These are phyloP conservation scores for Condylura cristata DNA, from an alignment of 2,113 vertebrate genomes.

Conservation along the genomic window DNA sequence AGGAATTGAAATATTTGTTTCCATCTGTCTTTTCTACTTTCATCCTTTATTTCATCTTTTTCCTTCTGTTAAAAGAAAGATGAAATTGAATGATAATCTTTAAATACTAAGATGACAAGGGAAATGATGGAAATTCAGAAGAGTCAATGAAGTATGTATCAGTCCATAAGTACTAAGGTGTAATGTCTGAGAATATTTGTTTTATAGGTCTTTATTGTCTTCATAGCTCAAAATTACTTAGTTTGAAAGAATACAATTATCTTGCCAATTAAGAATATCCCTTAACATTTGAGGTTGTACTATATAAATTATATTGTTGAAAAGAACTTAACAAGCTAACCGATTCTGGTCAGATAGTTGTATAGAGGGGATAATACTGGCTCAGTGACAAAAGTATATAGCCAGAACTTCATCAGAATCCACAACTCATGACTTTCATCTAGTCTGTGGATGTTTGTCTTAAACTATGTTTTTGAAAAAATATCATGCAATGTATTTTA, in stretches of 20 bases:
- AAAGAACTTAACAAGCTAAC: not conserved
- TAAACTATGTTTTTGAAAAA: not conserved
- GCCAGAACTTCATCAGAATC: not conserved
- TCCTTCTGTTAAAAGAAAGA: slow-evolving; percentile 32
- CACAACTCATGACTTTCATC: not conserved
- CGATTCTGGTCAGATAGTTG: not conserved
- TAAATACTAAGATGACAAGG: slow-evolving; percentile 11
- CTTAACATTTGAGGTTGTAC: not conserved
- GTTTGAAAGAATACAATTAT: not conserved
- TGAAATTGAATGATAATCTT: slow-evolving; percentile 16
- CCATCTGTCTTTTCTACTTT: slow-evolving; percentile 40
- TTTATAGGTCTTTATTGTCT: not conserved
- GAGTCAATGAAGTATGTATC: not conserved
- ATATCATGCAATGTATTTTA: not conserved
- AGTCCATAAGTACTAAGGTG: not conserved
- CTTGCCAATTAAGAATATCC: not conserved
- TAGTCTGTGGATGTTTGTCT: not conserved
- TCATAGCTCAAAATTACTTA: not conserved
- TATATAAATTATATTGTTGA: not conserved
- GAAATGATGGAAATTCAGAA: slow-evolving; percentile 20
- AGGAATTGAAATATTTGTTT: slow-evolving; percentile 24
- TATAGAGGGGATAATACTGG: not conserved
- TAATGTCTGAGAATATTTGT: not conserved
- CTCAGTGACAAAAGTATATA: not conserved
- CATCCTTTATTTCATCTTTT: slow-evolving; percentile 6